Evolutionary conservation across 30 jellyfish, hydroid and myxozoan genomes (phyloP), one percentile per base, ranked within the genome.

Genomic region (Cassiopea andromeda): DNA sequence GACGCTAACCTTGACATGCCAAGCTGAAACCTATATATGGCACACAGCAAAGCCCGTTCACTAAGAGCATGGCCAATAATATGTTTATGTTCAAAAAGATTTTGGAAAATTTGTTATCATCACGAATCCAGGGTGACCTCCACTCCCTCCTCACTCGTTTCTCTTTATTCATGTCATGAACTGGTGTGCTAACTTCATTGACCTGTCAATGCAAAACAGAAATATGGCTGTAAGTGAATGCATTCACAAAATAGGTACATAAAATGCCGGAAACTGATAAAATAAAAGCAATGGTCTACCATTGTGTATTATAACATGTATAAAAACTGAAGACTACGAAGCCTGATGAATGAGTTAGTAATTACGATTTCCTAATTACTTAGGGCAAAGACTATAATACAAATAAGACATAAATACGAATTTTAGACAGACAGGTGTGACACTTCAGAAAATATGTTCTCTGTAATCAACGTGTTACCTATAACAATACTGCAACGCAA

Each of bases 61-160:
- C 27, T 48, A 60, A 15, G 92, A 89, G 96, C 96, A 50, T 16
- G 71, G 96, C 92, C 96, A 81, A 89, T 15, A 16, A 77, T 38
- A 80, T 54, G 82, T 46, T 67, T 48, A 50, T 49, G 71, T 73
- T 27, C 6, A 64, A 60, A 67, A 77, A 66, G 86, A 71, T 54
- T 84, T 93, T 90, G 97, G 97, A 90, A 82, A 73, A 79, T 54
- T 45, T 57, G 27, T 16, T 17, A 74, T 78, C 73, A 47, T 69
- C 85, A 50, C 64, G 86, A 60, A 38, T 64, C 89, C 97, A 81
- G 80, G 85, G 95, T 57, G 90, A 58, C 48, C 74, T 69, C 46
- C 97, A 90, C 97, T 83, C 93, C 97, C 97, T 85, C 97, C 93
- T 82, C 93, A 78, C 87, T 78, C 87, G 92, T 75, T 83, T 79